phyloP scores from a whole-genome alignment of 2,888 invertebrate species.

The Diogma glabrata region DNA sequence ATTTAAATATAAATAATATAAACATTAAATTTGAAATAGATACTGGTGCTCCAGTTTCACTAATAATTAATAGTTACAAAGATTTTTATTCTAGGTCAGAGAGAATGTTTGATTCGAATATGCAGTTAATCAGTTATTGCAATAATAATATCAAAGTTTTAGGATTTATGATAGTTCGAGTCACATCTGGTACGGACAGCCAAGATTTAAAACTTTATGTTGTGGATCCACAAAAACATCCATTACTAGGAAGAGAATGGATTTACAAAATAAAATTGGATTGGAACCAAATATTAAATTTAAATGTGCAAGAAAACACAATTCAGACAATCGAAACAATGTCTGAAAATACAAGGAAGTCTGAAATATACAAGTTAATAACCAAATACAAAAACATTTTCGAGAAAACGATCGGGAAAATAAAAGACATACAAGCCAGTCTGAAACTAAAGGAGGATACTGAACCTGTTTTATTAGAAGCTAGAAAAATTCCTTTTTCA shows the following conservation, averaged over 20 bases:
- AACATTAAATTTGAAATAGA: too few relatives aligned
- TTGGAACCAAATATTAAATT: conserved; percentile 13
- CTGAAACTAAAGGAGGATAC: conserved; percentile 15
- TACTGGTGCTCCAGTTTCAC: too few relatives aligned
- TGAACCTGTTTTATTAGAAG: too few relatives aligned
- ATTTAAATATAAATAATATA: too few relatives aligned
- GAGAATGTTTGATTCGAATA: conserved; percentile 7
- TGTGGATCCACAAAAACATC: conserved; percentile 19
- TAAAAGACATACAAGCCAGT: conserved; percentile 10
- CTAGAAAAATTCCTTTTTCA: too few relatives aligned
- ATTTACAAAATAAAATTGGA: conserved; percentile 19
- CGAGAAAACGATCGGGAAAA: not conserved
- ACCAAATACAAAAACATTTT: conserved; percentile 10
- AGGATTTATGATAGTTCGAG: conserved; percentile 12
- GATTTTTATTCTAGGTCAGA: too few relatives aligned
- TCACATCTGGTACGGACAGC: conserved; percentile 12
- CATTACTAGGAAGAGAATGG: conserved; percentile 23
- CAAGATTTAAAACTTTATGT: conserved; percentile 18
- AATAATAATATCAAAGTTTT: conserved; percentile 13
- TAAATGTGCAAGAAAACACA: too few relatives aligned
- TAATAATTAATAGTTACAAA: too few relatives aligned
- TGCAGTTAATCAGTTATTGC: conserved; percentile 17
- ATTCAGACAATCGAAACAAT: too few relatives aligned
- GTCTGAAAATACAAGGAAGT: too few relatives aligned
- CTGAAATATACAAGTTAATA: too few relatives aligned